A percentile compares a stretch with the other conserved stretches of the same genome.
These are phyloP conservation scores for Drosophila cardini DNA, from an alignment of 1,140 invertebrate genomes.

Conservation along the genomic window DNA sequence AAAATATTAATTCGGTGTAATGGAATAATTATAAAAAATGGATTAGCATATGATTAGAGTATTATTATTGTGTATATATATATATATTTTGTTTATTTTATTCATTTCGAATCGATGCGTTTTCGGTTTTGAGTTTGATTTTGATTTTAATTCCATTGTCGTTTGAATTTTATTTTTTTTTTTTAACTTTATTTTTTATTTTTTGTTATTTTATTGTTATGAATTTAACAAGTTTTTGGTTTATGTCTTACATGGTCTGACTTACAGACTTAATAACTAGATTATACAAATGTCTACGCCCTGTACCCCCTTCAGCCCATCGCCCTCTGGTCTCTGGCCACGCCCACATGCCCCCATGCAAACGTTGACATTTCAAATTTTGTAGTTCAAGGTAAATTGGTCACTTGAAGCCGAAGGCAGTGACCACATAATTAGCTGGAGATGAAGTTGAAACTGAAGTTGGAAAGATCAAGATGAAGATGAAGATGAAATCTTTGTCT, in stretches of 20 bases:
- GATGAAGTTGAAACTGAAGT: background rate
- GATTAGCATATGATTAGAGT: conserved; percentile 17
- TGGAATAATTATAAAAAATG: conserved; percentile 30
- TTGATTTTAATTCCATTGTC: conserved; percentile 30
- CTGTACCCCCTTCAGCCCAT: background rate
- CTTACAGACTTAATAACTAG: conserved; percentile 6
- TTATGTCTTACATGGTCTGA: conserved; percentile 36
- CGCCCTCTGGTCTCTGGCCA: background rate
- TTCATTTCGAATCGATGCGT: conserved; percentile 50
- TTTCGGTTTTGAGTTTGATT: conserved; percentile 10
- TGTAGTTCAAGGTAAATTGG: conserved; percentile 78
- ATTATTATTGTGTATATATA: background rate
- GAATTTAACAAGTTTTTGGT: conserved; percentile 73
- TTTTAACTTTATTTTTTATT: background rate
- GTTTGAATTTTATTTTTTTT: conserved; percentile 5
- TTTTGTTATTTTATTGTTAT: conserved; percentile 36
- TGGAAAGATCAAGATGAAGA: background rate
- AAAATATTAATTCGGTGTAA: conserved; percentile 32
- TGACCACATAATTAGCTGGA: conserved; percentile 55
- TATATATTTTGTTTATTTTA: background rate
- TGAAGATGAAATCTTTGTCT: background rate
- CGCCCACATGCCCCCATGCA: background rate
- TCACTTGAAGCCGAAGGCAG: conserved; percentile 23
- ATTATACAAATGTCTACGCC: background rate
- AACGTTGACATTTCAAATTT: conserved; percentile 49